phyloP scores from a whole-genome alignment of 2,113 vertebrate species.

The Pelobates fuscus region DNA sequence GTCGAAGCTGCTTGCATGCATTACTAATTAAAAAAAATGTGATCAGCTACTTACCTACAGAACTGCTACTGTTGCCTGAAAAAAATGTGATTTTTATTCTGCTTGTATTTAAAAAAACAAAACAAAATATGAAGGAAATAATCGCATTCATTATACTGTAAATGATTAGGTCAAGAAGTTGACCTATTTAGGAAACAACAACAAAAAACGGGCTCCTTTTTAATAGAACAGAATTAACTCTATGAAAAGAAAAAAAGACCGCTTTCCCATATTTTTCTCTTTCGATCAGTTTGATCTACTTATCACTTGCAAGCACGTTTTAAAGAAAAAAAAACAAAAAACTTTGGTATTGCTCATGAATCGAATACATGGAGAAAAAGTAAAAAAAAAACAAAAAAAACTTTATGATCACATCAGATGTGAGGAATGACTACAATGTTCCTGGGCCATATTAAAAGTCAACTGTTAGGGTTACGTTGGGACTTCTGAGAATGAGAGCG shows the following conservation, averaged over 20 bases:
- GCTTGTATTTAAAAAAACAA: slow-evolving; percentile 71
- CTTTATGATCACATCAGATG: background rate
- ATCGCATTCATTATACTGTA: slow-evolving; percentile 75
- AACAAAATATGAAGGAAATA: slow-evolving; percentile 69
- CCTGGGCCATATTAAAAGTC: no score
- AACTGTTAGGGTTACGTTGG: background rate
- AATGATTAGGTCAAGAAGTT: slow-evolving; percentile 64
- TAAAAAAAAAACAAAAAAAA: background rate
- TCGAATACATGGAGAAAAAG: slow-evolving; percentile 1
- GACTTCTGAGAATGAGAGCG: background rate
- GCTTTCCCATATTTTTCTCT: slow-evolving; percentile 43
- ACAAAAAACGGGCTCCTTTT: slow-evolving; percentile 61
- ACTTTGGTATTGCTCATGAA: slow-evolving; percentile 2
- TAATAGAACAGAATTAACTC: slow-evolving; percentile 61
- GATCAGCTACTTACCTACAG: slow-evolving; percentile 78
- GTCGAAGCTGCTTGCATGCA: slow-evolving; percentile 80
- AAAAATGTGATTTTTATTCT: slow-evolving; percentile 80
- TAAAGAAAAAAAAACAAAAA: slow-evolving; percentile 9
- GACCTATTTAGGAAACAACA: slow-evolving; percentile 50
- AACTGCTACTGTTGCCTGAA: slow-evolving; percentile 82
- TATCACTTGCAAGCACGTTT: slow-evolving; percentile 34
- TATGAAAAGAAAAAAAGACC: slow-evolving; percentile 54
- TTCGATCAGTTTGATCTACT: slow-evolving; percentile 18
- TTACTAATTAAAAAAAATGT: slow-evolving; percentile 78
- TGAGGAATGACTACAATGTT: background rate